phyloP scores from a whole-genome alignment of 2,888 invertebrate genomes.

The Oscheius myriophilus region DNA sequence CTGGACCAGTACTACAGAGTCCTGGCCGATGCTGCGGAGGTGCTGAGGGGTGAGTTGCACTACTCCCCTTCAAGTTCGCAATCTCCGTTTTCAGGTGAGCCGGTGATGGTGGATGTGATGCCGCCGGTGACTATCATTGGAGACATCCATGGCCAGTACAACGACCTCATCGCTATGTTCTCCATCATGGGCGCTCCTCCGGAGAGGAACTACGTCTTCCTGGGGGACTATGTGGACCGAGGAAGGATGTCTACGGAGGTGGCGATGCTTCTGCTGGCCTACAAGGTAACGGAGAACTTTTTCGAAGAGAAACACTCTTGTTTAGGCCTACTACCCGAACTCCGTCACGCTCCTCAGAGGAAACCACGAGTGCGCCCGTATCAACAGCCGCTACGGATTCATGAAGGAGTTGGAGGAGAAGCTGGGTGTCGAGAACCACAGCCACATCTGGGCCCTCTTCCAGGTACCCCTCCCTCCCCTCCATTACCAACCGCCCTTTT shows the following conservation, averaged over 20 bases:
- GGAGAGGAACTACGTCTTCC: conserved; percentile 50
- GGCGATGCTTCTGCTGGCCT: conserved; percentile 55
- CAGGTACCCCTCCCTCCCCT: conserved; percentile 24
- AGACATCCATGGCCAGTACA: conserved; percentile 53
- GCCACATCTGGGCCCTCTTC: conserved; percentile 52
- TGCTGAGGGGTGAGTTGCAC: neutral
- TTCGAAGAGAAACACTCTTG: too few relatives aligned
- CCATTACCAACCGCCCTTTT: too few relatives aligned
- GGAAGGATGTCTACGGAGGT: conserved; percentile 54
- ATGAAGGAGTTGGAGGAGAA: conserved; percentile 43
- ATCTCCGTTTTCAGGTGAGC: conserved; percentile 34
- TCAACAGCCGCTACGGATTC: conserved; percentile 59
- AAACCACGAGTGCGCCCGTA: conserved; percentile 60
- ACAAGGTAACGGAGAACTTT: conserved; percentile 40
- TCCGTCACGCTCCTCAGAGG: conserved; percentile 53
- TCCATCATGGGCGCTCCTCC: conserved; percentile 55
- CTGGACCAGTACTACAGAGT: too few relatives aligned
- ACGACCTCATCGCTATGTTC: conserved; percentile 60
- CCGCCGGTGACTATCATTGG: conserved; percentile 54
- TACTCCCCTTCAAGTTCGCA: too few relatives aligned
- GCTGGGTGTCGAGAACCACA: conserved; percentile 30
- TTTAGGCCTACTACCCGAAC: conserved; percentile 48
- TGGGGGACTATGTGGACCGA: conserved; percentile 58
- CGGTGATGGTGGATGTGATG: conserved; percentile 49
- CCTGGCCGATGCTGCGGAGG: too few relatives aligned